A percentile compares a stretch with the other conserved stretches of the same genome.
Evolutionary conservation across 2,888 invertebrate species (phyloP).

Genomic region (Thymelicus acteon): DNA sequence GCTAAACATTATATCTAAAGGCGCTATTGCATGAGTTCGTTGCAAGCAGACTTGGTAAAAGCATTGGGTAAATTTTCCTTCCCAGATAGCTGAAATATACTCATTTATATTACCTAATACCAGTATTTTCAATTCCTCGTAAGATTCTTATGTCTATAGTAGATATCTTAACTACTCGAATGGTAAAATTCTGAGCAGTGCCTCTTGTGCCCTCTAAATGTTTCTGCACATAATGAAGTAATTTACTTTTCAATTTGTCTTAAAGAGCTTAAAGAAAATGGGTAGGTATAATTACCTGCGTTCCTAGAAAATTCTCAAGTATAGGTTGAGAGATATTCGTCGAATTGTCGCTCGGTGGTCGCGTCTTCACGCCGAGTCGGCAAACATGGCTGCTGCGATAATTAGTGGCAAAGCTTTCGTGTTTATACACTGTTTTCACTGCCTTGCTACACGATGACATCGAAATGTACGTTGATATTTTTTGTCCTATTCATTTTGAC

Average conservation of each 20-base stretch:
- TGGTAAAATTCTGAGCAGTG: too few relatives aligned
- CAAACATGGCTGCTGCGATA: slow-evolving; percentile 78
- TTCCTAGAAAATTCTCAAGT: slow-evolving; percentile 48
- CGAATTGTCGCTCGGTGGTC: slow-evolving; percentile 82
- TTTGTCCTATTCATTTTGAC: background rate
- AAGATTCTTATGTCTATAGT: too few relatives aligned
- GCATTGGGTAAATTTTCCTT: too few relatives aligned
- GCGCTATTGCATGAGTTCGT: too few relatives aligned
- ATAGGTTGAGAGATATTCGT: slow-evolving; percentile 64
- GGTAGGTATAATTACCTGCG: slow-evolving; percentile 38
- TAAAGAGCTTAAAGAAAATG: slow-evolving; percentile 53
- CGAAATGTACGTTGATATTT: background rate
- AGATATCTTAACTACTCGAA: too few relatives aligned
- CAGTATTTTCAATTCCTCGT: too few relatives aligned
- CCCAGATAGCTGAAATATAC: too few relatives aligned
- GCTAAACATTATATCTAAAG: too few relatives aligned
- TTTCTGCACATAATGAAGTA: background rate
- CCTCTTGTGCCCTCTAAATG: too few relatives aligned
- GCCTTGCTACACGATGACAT: slow-evolving; percentile 41
- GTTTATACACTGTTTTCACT: slow-evolving; percentile 68
- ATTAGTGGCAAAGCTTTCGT: slow-evolving; percentile 78
- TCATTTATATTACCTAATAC: too few relatives aligned
- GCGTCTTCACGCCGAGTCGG: slow-evolving; percentile 80
- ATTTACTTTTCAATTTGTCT: background rate
- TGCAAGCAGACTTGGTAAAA: too few relatives aligned